phyloP scores from a whole-genome alignment of 1,140 invertebrate species.

The Hyles euphorbiae region DNA sequence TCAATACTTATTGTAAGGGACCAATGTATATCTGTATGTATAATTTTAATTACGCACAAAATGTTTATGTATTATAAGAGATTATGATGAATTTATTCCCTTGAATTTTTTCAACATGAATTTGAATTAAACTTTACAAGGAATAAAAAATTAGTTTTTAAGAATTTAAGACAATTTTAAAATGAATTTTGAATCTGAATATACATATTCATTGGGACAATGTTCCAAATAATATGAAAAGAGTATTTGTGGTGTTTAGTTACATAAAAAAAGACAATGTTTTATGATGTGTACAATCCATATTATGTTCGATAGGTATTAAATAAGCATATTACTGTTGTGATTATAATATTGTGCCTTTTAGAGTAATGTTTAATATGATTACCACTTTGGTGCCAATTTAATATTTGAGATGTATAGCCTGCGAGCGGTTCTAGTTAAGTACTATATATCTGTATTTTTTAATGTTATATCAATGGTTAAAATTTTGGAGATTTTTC shows the following conservation, averaged over 20 bases:
- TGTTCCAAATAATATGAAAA: too few relatives aligned
- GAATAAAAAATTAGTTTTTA: too few relatives aligned
- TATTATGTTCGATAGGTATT: too few relatives aligned
- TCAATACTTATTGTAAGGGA: conserved; percentile 7
- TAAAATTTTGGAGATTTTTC: conserved; percentile 23
- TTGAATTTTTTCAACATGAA: too few relatives aligned
- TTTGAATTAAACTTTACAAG: too few relatives aligned
- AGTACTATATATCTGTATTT: conserved; percentile 1
- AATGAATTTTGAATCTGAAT: too few relatives aligned
- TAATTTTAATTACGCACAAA: conserved; percentile 28
- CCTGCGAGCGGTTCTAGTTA: neutral
- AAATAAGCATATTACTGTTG: too few relatives aligned
- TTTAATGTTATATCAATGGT: conserved; percentile 26
- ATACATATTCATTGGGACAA: too few relatives aligned
- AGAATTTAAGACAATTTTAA: too few relatives aligned
- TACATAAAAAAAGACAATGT: too few relatives aligned
- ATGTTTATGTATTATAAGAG: conserved; percentile 26
- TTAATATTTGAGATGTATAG: conserved; percentile 20
- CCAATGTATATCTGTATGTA: conserved; percentile 21
- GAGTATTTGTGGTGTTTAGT: too few relatives aligned
- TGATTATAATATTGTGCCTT: conserved; percentile 19
- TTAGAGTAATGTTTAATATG: conserved; percentile 21
- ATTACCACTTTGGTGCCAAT: conserved; percentile 61
- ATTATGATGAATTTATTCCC: conserved; percentile 18
- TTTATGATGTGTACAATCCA: too few relatives aligned